Evolutionary conservation across 1,140 invertebrate species (phyloP).

Genomic region (Drosophila kohkoa): DNA sequence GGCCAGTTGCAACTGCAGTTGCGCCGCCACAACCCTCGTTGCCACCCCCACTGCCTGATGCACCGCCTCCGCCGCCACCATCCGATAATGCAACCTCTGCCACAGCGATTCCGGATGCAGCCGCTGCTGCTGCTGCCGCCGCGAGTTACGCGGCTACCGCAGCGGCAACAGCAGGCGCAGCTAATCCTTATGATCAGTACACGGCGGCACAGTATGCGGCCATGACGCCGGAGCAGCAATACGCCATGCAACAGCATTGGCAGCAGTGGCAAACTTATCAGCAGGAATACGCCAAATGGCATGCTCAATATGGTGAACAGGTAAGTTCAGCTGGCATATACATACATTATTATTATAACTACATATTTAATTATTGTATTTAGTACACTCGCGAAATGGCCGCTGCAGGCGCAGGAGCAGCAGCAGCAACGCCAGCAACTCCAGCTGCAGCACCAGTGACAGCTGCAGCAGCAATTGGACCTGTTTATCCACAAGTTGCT

Average conservation of each 20-base stretch:
- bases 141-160: conserved; percentile 8
- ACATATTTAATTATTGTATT: not conserved
- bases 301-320: conserved; percentile 92
- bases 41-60: conserved; percentile 71
- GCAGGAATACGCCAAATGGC: conserved; percentile 94
- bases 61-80: conserved; percentile 67
- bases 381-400: conserved; percentile 84
- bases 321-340: conserved; percentile 78
- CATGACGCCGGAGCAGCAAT: conserved; percentile 84
- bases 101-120: not conserved
- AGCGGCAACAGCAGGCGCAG: conserved; percentile 23
- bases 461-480: conserved; percentile 27
- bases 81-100: conserved; percentile 28
- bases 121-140: not conserved
- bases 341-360: too few relatives aligned
- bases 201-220: conserved; percentile 89
- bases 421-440: conserved; percentile 27
- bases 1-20: conserved; percentile 47
- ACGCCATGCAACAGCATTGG: conserved; percentile 90
- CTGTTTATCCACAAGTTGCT: conserved; percentile 42
- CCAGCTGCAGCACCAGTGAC: conserved; percentile 15
- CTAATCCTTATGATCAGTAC: conserved; percentile 86
- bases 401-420: conserved; percentile 54
- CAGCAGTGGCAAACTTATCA: conserved; percentile 94
- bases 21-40: conserved; percentile 64